These are phyloP conservation scores for Neodiprion fabricii DNA, from an alignment of 1,140 invertebrate genomes.

Conservation along the genomic window DNA sequence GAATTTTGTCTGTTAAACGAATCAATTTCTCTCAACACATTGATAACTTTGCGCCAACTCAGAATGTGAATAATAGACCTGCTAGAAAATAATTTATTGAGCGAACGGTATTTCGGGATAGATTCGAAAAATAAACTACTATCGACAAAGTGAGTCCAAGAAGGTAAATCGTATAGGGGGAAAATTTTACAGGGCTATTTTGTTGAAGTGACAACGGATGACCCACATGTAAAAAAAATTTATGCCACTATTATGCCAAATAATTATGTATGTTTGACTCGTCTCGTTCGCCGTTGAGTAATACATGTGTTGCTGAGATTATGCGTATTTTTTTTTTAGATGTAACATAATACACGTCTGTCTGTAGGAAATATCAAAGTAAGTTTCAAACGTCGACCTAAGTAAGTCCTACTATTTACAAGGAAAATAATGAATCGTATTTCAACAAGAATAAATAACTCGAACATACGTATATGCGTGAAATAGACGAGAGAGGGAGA, in stretches of 20 bases:
- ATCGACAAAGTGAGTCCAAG: too few species aligned
- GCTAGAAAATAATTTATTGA: too few species aligned
- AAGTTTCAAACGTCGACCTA: not conserved
- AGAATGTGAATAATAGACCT: too few species aligned
- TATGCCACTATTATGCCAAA: not conserved
- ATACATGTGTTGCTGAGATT: not conserved
- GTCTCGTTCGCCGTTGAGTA: not conserved
- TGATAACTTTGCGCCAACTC: too few species aligned
- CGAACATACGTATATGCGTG: not conserved
- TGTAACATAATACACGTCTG: not conserved
- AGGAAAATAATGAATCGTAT: not conserved
- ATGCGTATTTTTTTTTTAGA: not conserved
- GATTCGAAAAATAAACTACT: too few species aligned
- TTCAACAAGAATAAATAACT: not conserved
- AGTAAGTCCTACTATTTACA: not conserved
- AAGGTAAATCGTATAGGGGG: too few species aligned
- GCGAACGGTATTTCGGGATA: too few species aligned
- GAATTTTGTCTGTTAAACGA: too few species aligned
- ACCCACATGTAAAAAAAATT: not conserved
- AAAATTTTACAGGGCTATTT: too few species aligned
- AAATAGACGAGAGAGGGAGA: not conserved
- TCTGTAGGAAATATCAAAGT: not conserved
- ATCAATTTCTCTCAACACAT: too few species aligned
- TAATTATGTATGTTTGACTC: not conserved
- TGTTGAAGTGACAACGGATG: too few species aligned